phyloP scores from a whole-genome alignment of 1,140 invertebrate species.

The Dermatophagoides farinae region DNA sequence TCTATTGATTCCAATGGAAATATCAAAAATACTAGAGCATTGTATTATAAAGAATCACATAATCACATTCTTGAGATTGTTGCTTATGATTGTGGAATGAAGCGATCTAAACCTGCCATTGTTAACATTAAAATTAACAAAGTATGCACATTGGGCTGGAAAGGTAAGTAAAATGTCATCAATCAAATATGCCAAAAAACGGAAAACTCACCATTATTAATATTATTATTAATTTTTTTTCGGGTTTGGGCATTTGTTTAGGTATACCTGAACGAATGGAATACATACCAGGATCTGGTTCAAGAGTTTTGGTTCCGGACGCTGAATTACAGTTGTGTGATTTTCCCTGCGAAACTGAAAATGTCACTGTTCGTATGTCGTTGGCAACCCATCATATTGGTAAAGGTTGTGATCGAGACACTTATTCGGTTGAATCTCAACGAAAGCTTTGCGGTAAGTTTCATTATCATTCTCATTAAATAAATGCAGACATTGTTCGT shows the following conservation, averaged over 20 bases:
- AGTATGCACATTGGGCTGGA: slow-evolving; percentile 50
- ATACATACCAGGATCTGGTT: slow-evolving; percentile 62
- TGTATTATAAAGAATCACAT: slow-evolving; percentile 72
- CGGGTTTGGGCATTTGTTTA: slow-evolving; percentile 13
- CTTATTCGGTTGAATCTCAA: slow-evolving; percentile 66
- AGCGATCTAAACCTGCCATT: slow-evolving; percentile 57
- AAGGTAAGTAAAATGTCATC: slow-evolving; percentile 31
- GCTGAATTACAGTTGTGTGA: slow-evolving; percentile 71
- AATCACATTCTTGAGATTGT: slow-evolving; percentile 87
- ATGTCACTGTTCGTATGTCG: slow-evolving; percentile 40
- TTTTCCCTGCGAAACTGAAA: slow-evolving; percentile 44
- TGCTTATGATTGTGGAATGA: slow-evolving; percentile 89
- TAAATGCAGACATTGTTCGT: neutral
- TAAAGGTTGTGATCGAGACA: slow-evolving; percentile 71
- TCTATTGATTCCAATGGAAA: slow-evolving; percentile 69
- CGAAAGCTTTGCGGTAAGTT: slow-evolving; percentile 59
- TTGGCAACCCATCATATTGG: slow-evolving; percentile 63
- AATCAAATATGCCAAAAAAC: neutral
- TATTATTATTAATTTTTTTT: neutral
- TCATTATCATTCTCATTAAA: neutral
- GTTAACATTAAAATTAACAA: slow-evolving; percentile 77
- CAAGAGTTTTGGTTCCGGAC: slow-evolving; percentile 55
- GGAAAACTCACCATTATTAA: neutral
- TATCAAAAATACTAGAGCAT: slow-evolving; percentile 68
- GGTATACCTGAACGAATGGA: slow-evolving; percentile 72